These are phyloP conservation scores for Australoheros scitulus DNA, from an alignment of 2,113 vertebrate genomes.

Conservation along the genomic window DNA sequence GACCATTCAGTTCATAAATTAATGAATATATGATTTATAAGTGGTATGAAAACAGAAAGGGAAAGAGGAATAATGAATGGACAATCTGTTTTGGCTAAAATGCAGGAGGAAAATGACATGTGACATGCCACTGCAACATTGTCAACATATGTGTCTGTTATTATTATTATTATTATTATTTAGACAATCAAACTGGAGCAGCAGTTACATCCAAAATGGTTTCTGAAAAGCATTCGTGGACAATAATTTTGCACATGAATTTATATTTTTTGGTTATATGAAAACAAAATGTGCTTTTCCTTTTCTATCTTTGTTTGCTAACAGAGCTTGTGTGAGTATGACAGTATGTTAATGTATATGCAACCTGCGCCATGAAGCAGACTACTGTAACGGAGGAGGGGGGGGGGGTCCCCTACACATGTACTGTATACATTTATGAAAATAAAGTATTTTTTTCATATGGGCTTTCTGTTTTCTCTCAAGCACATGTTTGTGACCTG, in stretches of 20 bases:
- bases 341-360: constrained; percentile 66
- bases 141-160: constrained; percentile 36
- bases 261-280: constrained; percentile 60
- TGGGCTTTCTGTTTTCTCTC: not conserved
- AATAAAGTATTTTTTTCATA: constrained; percentile 83
- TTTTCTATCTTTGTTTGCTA: constrained; percentile 55
- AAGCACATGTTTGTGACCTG: not conserved
- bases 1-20: constrained; percentile 17
- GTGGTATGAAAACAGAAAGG: constrained; percentile 21
- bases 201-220: constrained; percentile 59
- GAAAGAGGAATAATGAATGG: constrained; percentile 22
- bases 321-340: constrained; percentile 66
- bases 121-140: constrained; percentile 51
- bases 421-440: constrained; percentile 78
- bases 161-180: constrained; percentile 60
- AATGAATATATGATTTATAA: constrained; percentile 15
- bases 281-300: constrained; percentile 12
- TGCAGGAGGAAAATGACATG: constrained; percentile 30
- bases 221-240: constrained; percentile 49
- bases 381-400: constrained; percentile 39
- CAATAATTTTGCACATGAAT: constrained; percentile 70
- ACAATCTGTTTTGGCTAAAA: not conserved
- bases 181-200: constrained; percentile 79
- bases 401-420: constrained; percentile 24
- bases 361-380: constrained; percentile 66